Base-by-base conservation (phyloP, 2,888 invertebrate genomes). In the Drosophila meridiana region DNA sequence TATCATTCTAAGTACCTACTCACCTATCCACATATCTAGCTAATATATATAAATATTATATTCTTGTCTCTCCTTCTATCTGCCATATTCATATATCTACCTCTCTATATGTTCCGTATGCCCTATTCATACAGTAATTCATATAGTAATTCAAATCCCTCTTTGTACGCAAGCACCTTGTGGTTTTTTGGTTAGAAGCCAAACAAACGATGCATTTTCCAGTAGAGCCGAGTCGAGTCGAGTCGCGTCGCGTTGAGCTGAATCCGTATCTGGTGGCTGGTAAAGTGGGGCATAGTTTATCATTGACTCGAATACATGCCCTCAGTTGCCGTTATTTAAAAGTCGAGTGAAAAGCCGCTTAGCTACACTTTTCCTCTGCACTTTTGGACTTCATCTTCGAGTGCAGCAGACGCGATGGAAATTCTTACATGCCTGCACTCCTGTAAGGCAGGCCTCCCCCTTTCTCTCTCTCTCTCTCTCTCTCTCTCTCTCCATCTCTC, bases 101-200 rank as follows among this genome's bases (percentile, higher is more conserved):
- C n/a, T 14, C 26, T 53, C 36, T 14, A 14, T 6, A 36, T 38
- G 13, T 38, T 8, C 38, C 26, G 4, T 26, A 8, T 36, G 53
- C 55, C 28, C 9, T 43, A 55, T 45, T 67, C 62, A 50, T 70
- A 50, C n/a, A 50, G 50, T 32, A 66, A 74, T 78, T 68, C 73
- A 78, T 72, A 89, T 74, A 89, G 87, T 86, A 87, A 89, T 83
- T 86, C 71, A 83, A 89, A 79, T 83, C 89, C 77, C 58, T 61
- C 28, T 78, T 62, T 70, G 65, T 72, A 56, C 56, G 9, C 53
- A 45, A 32, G 72, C 66, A 76, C 68, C 80, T 74, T 78, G 90
- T 77, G 89, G 87, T 87, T 90, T 86, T 88, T 88, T 87, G 87
- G 87, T 89, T 75, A 84, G 87, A 88, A 88, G 87, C 87, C 87